A percentile compares a stretch with the other conserved stretches of the same genome.
Evolutionary conservation across 2,888 invertebrate species (phyloP).

Genomic region (Tipula unca): DNA sequence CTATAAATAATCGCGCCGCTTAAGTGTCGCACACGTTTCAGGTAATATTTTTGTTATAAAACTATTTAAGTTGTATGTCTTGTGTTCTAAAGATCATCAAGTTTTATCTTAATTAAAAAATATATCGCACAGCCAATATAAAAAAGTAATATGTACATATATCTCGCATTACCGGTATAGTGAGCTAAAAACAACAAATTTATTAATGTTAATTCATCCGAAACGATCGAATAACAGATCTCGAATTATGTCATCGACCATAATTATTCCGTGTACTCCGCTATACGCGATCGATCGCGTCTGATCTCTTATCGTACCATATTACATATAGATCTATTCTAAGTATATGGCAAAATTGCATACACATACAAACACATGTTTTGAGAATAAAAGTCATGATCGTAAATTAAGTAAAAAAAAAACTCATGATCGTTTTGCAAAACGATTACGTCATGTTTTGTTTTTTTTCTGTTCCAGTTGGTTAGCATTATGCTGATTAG

Average conservation of each 20-base stretch:
- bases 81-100: too few relatives aligned
- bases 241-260: neutral
- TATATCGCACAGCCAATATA: neutral
- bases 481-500: neutral
- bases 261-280: neutral
- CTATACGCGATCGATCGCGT: neutral
- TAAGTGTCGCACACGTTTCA: neutral
- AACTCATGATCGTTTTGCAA: neutral
- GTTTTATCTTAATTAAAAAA: neutral
- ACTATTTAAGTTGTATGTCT: too few relatives aligned
- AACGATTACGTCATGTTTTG: neutral
- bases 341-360: neutral
- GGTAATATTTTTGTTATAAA: too few relatives aligned
- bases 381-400: neutral
- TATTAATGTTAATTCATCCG: neutral
- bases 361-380: neutral
- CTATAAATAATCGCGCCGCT: neutral
- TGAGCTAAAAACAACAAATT: neutral
- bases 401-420: neutral
- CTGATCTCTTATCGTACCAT: neutral
- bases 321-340: neutral
- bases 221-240: neutral
- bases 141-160: too few relatives aligned
- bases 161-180: neutral
- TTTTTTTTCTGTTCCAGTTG: neutral